A percentile compares a stretch with the other conserved stretches of the same genome.
Evolutionary conservation across 2,113 vertebrate genomes (phyloP).

Genomic region (Limnothrissa miodon): DNA sequence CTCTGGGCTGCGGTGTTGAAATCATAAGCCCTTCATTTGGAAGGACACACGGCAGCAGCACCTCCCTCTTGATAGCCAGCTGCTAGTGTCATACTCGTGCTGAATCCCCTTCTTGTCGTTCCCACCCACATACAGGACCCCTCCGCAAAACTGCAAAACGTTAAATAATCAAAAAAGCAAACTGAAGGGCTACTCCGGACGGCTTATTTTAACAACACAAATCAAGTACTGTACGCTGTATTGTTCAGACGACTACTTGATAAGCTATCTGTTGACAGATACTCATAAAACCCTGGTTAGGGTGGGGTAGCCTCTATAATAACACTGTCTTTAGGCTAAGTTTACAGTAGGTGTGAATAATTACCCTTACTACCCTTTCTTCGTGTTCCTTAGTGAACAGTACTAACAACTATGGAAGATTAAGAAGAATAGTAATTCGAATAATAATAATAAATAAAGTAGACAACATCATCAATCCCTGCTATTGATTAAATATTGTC

Average conservation of each 20-base stretch:
- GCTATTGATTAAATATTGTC: neutral
- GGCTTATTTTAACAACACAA: neutral
- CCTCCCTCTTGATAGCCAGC: neutral
- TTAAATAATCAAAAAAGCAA: neutral
- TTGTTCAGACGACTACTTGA: neutral
- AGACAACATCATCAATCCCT: neutral
- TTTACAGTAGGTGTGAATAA: neutral
- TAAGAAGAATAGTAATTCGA: neutral
- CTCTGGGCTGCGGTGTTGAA: constrained; percentile 10
- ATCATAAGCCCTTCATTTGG: constrained; percentile 2
- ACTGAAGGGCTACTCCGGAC: neutral
- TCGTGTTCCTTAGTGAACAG: neutral
- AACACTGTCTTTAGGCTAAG: neutral
- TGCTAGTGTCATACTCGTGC: neutral
- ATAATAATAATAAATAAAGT: neutral
- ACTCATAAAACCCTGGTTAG: neutral
- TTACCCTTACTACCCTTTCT: neutral
- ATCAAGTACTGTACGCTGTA: neutral
- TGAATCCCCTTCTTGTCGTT: neutral
- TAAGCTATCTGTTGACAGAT: neutral
- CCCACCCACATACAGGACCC: neutral
- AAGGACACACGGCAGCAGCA: constrained; percentile 8
- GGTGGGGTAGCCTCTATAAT: neutral
- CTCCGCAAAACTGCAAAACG: neutral
- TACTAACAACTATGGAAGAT: neutral